Base-by-base conservation (phyloP, 1,140 invertebrate genomes). In the Acyrthosiphon pisum region DNA sequence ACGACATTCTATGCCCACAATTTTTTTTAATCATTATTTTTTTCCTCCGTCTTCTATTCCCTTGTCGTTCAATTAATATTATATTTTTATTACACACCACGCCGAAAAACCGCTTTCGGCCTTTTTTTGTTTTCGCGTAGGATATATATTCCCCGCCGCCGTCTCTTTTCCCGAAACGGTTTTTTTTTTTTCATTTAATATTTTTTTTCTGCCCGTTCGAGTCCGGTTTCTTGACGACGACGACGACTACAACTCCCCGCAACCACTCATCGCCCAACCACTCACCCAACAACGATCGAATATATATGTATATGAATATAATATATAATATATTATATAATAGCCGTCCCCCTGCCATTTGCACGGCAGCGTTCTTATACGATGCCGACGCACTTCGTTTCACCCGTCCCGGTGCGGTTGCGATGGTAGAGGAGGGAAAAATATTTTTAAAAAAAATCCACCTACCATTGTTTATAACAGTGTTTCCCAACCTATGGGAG, bases 391-490 rank as follows among this genome's bases (percentile, higher is more conserved):
- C 35, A 35, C 89, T n/a, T 76, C 53, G 48, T 26, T 90, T 37
- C 35, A n/a, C 22, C n/a, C 14, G 48, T 35, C 50, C 9, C 30
- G n/a, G 23, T 37, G 53, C 23, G 30, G 23, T 76, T n/a, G 30
- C n/a, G 41, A 30, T 60, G 35, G 6, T 41, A 53, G 50, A 90
- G 88, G 35, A 90, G 53, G 37, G 50, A 26, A 90, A 90, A 37
- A 76, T 76, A 76, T 76, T n/a, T 35, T 18, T 53, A 18, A n/a
- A 46, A 41, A 23, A 91, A 68, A 41, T 30, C 41, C 56, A 68
- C 53, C 86, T 88, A 88, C 86, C 86, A 88, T 88, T 88, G 84
- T 86, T 44, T 76, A n/a, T 76, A n/a, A 35, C 60, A 76, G 60
- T 76, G n/a, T 76, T 76, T 76, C 30, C n/a, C 60, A 76, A n/a